Evolutionary conservation across 1,140 invertebrate species (phyloP).

Genomic region (Leptinotarsa undecemlineata): DNA sequence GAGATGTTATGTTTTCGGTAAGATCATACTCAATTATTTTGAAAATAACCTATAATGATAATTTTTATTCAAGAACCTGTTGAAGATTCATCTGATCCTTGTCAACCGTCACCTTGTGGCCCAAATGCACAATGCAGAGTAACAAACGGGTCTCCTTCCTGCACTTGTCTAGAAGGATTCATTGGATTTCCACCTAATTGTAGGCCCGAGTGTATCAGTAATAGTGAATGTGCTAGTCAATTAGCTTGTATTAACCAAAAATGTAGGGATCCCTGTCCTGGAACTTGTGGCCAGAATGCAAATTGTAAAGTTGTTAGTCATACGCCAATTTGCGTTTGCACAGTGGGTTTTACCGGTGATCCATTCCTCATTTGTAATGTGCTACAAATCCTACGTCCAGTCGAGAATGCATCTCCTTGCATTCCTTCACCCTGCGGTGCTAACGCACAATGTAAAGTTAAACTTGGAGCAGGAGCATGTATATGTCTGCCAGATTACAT

Average conservation of each 20-base stretch:
- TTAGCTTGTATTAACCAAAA: conserved; percentile 82
- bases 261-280: conserved; percentile 81
- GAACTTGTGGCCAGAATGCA: conserved; percentile 79
- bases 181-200: conserved; percentile 82
- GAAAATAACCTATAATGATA: not conserved
- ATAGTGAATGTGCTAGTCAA: conserved; percentile 73
- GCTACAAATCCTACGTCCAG: conserved; percentile 39
- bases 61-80: conserved; percentile 26
- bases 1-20: conserved; percentile 59
- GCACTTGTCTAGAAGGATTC: conserved; percentile 79
- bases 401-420: conserved; percentile 60
- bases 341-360: conserved; percentile 75
- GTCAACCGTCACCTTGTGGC: conserved; percentile 82
- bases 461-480: conserved; percentile 66
- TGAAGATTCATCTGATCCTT: conserved; percentile 62
- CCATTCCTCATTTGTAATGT: conserved; percentile 67
- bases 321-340: conserved; percentile 78
- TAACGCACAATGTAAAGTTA: conserved; percentile 66
- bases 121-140: conserved; percentile 79
- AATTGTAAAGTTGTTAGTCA: conserved; percentile 83
- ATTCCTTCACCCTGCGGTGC: conserved; percentile 68
- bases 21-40: conserved; percentile 38
- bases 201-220: conserved; percentile 79
- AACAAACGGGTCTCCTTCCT: conserved; percentile 75
- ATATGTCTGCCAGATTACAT: conserved; percentile 68